A percentile compares a stretch with the other conserved stretches of the same genome.
These are phyloP conservation scores for Zenarchopterus dispar DNA, from an alignment of 2,797 vertebrate species.

Conservation along the genomic window DNA sequence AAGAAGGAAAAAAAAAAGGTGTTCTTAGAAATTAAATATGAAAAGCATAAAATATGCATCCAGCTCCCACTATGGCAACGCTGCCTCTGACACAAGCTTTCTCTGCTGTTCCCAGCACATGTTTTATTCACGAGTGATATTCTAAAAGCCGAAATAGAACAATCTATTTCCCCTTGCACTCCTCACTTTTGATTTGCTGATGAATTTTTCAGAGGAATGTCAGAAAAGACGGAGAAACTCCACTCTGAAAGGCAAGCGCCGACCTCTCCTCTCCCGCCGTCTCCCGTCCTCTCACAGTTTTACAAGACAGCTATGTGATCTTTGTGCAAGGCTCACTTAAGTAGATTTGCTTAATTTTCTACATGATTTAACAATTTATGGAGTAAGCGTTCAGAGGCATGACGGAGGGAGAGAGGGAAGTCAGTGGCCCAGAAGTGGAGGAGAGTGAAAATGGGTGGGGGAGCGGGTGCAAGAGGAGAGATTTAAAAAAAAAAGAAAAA, in stretches of 20 bases:
- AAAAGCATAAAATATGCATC: constrained; percentile 79
- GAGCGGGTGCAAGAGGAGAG: background rate
- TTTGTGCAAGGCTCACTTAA: constrained; percentile 62
- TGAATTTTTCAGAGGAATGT: constrained; percentile 79
- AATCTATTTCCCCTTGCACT: constrained; percentile 74
- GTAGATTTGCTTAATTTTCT: constrained; percentile 79
- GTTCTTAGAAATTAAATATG: constrained; percentile 82
- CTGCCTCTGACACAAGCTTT: constrained; percentile 67
- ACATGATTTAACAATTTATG: constrained; percentile 80
- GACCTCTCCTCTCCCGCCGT: constrained; percentile 40
- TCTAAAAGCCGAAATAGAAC: constrained; percentile 81
- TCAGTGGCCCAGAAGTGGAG: constrained; percentile 23
- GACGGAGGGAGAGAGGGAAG: constrained; percentile 29
- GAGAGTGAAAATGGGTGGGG: constrained; percentile 44
- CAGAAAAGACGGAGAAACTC: constrained; percentile 71
- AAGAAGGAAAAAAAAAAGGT: constrained; percentile 56
- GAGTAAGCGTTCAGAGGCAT: constrained; percentile 45
- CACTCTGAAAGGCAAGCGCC: constrained; percentile 41
- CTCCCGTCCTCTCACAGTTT: constrained; percentile 37
- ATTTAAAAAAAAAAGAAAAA: constrained; percentile 10
- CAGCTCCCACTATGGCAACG: constrained; percentile 59
- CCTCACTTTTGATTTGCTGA: constrained; percentile 76
- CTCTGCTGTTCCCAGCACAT: constrained; percentile 69
- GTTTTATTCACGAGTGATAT: constrained; percentile 80
- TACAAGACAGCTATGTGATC: constrained; percentile 67